Percentiles rank a stretch among this genome's conserved stretches.
Evolutionary conservation across 2,888 invertebrate genomes (phyloP).

Genomic region (Rambutsinella grinnellia): DNA sequence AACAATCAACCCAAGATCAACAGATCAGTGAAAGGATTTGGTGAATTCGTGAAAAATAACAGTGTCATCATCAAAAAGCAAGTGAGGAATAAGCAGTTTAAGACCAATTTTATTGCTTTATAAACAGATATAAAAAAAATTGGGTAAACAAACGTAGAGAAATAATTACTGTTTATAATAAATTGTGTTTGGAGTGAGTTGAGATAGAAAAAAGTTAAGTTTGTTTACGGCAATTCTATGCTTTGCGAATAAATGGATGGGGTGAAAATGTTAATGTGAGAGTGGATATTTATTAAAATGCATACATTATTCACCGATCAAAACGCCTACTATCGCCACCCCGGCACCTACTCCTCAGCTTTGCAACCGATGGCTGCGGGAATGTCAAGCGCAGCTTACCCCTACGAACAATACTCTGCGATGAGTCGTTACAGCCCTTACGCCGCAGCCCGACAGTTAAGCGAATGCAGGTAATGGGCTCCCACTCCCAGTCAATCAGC

Average conservation of each 20-base stretch:
- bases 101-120: slow-evolving; percentile 34
- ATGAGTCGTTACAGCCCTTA: slow-evolving; percentile 77
- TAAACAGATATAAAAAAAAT: slow-evolving; percentile 39
- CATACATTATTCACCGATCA: slow-evolving; percentile 93
- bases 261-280: too few relatives aligned
- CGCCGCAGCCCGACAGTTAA: slow-evolving; percentile 68
- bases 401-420: slow-evolving; percentile 84
- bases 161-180: too few relatives aligned
- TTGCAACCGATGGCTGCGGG: slow-evolving; percentile 66
- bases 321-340: slow-evolving; percentile 88
- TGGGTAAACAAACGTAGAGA: too few relatives aligned
- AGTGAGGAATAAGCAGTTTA: slow-evolving; percentile 8
- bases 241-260: too few relatives aligned
- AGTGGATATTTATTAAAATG: slow-evolving; percentile 76
- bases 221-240: too few relatives aligned
- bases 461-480: slow-evolving; percentile 43
- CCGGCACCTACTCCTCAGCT: slow-evolving; percentile 69
- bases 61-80: too few relatives aligned
- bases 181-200: too few relatives aligned
- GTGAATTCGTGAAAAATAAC: too few relatives aligned
- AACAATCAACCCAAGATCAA: slow-evolving; percentile 19
- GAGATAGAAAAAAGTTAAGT: too few relatives aligned
- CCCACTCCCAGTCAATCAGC: slow-evolving; percentile 23
- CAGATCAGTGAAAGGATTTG: too few relatives aligned
- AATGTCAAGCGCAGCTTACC: slow-evolving; percentile 73